Evolutionary conservation across 2,888 invertebrate genomes (phyloP).

Genomic region (Drosophila neoperkinsi): DNA sequence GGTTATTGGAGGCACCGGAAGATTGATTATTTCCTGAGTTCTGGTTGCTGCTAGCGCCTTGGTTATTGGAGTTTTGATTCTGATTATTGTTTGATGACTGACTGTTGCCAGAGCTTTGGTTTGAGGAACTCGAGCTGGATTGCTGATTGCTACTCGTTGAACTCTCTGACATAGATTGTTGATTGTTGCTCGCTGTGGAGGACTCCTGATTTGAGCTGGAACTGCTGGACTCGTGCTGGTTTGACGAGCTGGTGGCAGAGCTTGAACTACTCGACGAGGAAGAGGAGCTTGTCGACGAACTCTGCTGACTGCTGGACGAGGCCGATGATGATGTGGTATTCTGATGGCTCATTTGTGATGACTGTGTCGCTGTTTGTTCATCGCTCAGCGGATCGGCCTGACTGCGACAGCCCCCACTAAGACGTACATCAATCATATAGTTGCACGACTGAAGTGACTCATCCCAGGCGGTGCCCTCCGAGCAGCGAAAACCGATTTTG

Average conservation of each 20-base stretch:
- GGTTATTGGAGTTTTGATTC: slow-evolving; percentile 27
- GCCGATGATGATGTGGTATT: slow-evolving; percentile 71
- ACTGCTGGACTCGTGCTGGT: slow-evolving; percentile 49
- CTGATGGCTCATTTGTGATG: slow-evolving; percentile 69
- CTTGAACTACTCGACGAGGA: slow-evolving; percentile 47
- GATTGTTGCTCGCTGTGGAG: slow-evolving; percentile 55
- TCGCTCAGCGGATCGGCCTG: slow-evolving; percentile 60
- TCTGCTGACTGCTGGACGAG: slow-evolving; percentile 71
- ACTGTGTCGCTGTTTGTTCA: slow-evolving; percentile 73
- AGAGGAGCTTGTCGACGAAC: slow-evolving; percentile 67
- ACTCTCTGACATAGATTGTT: slow-evolving; percentile 52
- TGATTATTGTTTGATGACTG: slow-evolving; percentile 32
- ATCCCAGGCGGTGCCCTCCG: slow-evolving; percentile 92
- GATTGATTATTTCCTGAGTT: slow-evolving; percentile 39
- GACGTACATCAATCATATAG: slow-evolving; percentile 88
- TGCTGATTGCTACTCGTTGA: slow-evolving; percentile 31
- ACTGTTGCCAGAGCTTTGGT: slow-evolving; percentile 44
- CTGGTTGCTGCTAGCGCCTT: slow-evolving; percentile 20
- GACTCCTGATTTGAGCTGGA: slow-evolving; percentile 53
- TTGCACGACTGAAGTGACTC: slow-evolving; percentile 89
- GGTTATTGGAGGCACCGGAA: slow-evolving; percentile 29
- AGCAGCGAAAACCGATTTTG: slow-evolving; percentile 90
- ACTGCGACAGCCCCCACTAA: slow-evolving; percentile 86
- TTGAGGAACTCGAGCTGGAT: slow-evolving; percentile 28
- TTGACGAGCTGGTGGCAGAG: slow-evolving; percentile 52